These are phyloP conservation scores for Penelope pileata DNA, from an alignment of 2,113 vertebrate species.

Conservation along the genomic window DNA sequence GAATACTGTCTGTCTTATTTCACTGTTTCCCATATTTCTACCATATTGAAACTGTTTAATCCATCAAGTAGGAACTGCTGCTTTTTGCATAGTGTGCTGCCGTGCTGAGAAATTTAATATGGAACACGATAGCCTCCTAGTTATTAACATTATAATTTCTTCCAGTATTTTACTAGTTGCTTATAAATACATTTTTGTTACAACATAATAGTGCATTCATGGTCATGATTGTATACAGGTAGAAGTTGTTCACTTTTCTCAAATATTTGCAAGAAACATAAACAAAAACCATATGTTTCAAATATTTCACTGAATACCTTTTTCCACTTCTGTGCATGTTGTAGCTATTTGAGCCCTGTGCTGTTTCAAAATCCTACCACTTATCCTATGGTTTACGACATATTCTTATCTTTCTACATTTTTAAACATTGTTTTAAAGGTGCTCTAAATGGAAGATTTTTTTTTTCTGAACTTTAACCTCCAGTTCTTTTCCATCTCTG, in stretches of 20 bases:
- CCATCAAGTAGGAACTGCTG: constrained; percentile 77
- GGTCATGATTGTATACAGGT: constrained; percentile 77
- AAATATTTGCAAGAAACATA: constrained; percentile 79
- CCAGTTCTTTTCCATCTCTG: background rate
- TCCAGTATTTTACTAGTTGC: constrained; percentile 73
- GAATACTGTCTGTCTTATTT: constrained; percentile 65
- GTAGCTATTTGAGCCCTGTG: constrained; percentile 48
- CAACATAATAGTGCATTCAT: constrained; percentile 79
- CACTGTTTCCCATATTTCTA: constrained; percentile 66
- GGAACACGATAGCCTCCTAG: constrained; percentile 71
- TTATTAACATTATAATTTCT: constrained; percentile 78
- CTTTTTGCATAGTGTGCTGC: constrained; percentile 68
- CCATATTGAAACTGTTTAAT: constrained; percentile 78
- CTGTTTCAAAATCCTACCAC: constrained; percentile 46
- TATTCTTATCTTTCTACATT: constrained; percentile 35
- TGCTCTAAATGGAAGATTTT: background rate
- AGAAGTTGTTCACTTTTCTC: constrained; percentile 74
- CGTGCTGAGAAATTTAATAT: constrained; percentile 76
- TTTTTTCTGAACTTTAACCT: background rate
- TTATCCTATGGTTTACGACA: constrained; percentile 46
- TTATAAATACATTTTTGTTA: constrained; percentile 83
- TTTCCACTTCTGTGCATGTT: constrained; percentile 60
- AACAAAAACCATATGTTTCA: constrained; percentile 82
- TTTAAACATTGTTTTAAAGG: constrained; percentile 36
- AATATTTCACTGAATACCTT: constrained; percentile 77